These are phyloP conservation scores for Drosophila pseudoananassae DNA, from an alignment of 1,140 invertebrate genomes.

Conservation along the genomic window DNA sequence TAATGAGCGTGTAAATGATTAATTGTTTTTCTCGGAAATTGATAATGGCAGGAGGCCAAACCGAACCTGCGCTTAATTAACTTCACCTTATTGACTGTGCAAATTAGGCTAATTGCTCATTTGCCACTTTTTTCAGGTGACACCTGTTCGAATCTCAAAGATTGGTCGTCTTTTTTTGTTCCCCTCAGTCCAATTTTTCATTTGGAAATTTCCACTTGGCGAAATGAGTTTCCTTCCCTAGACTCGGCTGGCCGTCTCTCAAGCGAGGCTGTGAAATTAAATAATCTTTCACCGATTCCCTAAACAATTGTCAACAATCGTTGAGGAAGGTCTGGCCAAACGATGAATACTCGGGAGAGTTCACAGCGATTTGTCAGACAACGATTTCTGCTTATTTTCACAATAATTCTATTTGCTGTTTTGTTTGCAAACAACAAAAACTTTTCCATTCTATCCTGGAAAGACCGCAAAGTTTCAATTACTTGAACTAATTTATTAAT, in stretches of 20 bases:
- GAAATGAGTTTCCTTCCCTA: constrained; percentile 13
- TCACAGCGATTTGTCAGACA: constrained; percentile 31
- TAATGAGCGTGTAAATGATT: constrained; percentile 76
- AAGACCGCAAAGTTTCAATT: constrained; percentile 57
- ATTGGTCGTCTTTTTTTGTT: constrained; percentile 7
- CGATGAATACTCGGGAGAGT: constrained; percentile 3
- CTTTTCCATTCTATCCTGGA: constrained; percentile 32
- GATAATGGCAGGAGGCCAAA: constrained; percentile 41
- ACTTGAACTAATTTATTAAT: constrained; percentile 67
- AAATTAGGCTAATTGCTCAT: constrained; percentile 63
- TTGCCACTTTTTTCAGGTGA: constrained; percentile 42
- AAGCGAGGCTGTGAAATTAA: constrained; percentile 15
- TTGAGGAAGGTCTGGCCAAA: constrained; percentile 12
- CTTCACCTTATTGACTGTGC: constrained; percentile 57
- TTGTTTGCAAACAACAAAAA: constrained; percentile 30
- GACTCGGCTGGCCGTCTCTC: not conserved
- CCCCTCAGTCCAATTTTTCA: not conserved
- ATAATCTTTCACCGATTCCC: constrained; percentile 52
- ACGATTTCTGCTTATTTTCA: constrained; percentile 44
- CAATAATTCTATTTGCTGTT: constrained; percentile 47
- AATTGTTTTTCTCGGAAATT: constrained; percentile 64
- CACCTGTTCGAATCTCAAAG: constrained; percentile 36
- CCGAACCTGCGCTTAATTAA: constrained; percentile 54
- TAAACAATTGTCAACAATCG: constrained; percentile 11
- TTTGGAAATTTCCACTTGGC: constrained; percentile 10